Conservation (phyloP, 2,113 vertebrate species). For the Lethenteron camtschaticum region DNA sequence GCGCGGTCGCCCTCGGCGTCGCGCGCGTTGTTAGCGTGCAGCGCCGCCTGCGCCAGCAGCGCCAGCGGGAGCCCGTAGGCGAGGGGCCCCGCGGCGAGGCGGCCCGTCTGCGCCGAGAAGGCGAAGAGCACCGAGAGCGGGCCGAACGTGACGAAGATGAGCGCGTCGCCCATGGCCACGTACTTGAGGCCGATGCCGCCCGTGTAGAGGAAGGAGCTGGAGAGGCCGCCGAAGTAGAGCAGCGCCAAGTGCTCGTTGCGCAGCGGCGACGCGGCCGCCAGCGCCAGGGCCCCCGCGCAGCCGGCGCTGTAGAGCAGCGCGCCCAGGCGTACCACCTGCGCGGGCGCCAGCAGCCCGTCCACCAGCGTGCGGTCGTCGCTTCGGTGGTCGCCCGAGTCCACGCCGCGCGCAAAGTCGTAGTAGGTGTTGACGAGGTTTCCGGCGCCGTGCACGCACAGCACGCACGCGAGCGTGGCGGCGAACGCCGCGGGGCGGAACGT, state of each 20-base stretch:
- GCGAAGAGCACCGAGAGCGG: constrained; percentile 89
- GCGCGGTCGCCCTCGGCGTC: constrained; percentile 83
- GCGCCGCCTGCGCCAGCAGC: constrained; percentile 80
- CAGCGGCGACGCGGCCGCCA: constrained; percentile 51
- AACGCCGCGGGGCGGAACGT: background rate
- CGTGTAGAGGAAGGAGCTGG: constrained; percentile 88
- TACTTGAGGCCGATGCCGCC: constrained; percentile 95
- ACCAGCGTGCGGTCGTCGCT: constrained; percentile 89
- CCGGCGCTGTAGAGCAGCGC: constrained; percentile 71
- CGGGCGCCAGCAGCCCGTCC: constrained; percentile 70
- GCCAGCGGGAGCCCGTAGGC: constrained; percentile 73
- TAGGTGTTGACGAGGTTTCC: constrained; percentile 94
- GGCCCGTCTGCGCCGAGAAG: constrained; percentile 78
- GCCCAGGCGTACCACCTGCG: constrained; percentile 79
- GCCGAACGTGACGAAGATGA: constrained; percentile 94
- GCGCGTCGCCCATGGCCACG: constrained; percentile 70
- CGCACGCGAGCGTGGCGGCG: constrained; percentile 22
- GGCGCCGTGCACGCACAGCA: constrained; percentile 72
- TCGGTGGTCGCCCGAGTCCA: constrained; percentile 64
- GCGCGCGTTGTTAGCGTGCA: constrained; percentile 94
- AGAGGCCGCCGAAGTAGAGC: constrained; percentile 86
- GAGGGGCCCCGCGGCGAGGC: constrained; percentile 58
- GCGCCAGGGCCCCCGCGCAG: constrained; percentile 57
- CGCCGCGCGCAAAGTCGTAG: constrained; percentile 97
- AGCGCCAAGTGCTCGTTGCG: constrained; percentile 74